Base-by-base conservation (phyloP, 2,113 vertebrate genomes). In the Scopus umbretta region DNA sequence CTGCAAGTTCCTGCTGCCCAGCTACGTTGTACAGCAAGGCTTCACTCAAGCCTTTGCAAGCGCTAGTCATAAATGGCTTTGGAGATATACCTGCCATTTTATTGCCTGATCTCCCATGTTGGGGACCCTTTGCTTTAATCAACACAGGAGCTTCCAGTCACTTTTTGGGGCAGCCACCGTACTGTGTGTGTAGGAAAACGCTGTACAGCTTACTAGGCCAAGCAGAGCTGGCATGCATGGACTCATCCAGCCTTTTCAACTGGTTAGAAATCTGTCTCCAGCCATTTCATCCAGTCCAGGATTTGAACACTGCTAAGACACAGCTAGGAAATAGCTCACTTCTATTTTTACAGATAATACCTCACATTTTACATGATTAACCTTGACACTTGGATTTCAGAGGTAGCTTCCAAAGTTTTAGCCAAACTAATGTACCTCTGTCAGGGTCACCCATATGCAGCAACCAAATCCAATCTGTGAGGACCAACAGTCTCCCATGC, bases 351-450 rank as follows among this genome's bases (percentile, higher is more conserved):
- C 16, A 61, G 83, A 63, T n/a, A 85, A 86, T 30, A 62, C 70
- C 25, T 93, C 10, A 0, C 34, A 56, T 61, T 91, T 96, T 72
- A 88, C 55, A 19, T 32, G 43, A 74, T 86, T 88, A 73, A 82
- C 86, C 91, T 76, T 81, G 85, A 92, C 87, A 83, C 86, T 78
- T 93, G 92, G 92, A 96, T 97, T 97, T 95, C 96, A 96, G 95
- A 97, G 89, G 92, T 65, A 94, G 90, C 85, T 96, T 95, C 96
- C 91, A 94, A 88, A 96, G 84, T 96, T 97, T 88, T 82, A 95
- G 82, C 62, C 82, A 95, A 96, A 96, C 72, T 81, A 97, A 94
- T 6, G 53, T 88, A 95, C 73, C 80, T 97, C 92, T 94, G 90
- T 92, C 88, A 95, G 95, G 90, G 90, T 97, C 96, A 96, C 74